Evolutionary conservation across 2,113 vertebrate species (phyloP).

Genomic region (Trematocara zebra): DNA sequence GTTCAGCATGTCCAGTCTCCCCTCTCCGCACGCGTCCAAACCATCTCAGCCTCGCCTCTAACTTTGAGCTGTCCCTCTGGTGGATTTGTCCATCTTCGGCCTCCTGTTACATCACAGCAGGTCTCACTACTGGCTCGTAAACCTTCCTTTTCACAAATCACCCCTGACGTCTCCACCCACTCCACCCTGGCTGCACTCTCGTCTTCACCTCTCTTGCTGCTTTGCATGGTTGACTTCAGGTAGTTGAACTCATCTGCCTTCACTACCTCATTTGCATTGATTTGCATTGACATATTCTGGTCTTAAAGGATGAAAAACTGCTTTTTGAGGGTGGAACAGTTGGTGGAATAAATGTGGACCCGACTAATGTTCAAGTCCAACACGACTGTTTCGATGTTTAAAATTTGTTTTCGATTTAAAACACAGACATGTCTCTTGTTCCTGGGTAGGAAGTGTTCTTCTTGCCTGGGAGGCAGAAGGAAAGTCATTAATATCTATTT

Average conservation of each 20-base stretch:
- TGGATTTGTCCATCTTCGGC: neutral
- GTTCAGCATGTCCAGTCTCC: neutral
- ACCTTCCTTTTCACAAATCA: neutral
- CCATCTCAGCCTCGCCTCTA: neutral
- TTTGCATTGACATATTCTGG: neutral
- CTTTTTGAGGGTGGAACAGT: neutral
- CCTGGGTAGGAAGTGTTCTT: rapidly evolving
- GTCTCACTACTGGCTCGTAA: neutral
- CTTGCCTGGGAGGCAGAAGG: neutral
- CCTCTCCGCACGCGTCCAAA: neutral
- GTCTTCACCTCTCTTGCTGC: neutral
- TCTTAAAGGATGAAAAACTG: neutral
- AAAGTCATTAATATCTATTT: neutral
- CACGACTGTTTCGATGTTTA: neutral
- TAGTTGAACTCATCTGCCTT: neutral
- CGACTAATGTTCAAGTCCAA: neutral
- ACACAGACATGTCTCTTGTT: neutral
- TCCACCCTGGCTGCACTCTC: neutral
- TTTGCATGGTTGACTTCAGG: neutral
- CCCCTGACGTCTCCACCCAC: neutral
- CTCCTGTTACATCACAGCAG: neutral
- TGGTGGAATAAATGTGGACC: neutral
- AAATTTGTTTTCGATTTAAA: neutral
- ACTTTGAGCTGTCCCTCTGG: neutral
- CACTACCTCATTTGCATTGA: neutral